Evolutionary conservation across 2,888 invertebrate genomes (phyloP), one percentile per base, ranked within the genome.

Genomic region (Cetonia aurata): DNA sequence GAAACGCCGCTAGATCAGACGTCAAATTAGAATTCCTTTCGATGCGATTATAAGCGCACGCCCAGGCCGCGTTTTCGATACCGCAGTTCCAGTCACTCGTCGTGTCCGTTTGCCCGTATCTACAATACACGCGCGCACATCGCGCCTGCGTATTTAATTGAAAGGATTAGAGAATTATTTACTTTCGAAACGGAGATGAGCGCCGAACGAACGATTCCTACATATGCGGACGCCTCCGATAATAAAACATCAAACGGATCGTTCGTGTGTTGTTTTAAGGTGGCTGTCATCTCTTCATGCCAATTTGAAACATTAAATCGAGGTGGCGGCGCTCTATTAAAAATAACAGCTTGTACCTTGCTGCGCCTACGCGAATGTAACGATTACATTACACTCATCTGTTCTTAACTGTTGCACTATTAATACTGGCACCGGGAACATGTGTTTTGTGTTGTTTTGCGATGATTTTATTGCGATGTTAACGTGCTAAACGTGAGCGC

Each of bases 241-340:
- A 50, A 65, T 65, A 56, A 41, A 57, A 67, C 67, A 67, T 67
- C 67, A 67, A 67, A 67, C 67, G 67, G 33, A n/a, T 56, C 46
- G 41, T 46, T 41, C 75, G 76, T 76, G 73, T 73, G 75, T 77
- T 75, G 73, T 77, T 76, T 76, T 77, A 77, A 77, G 72, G 72
- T 72, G 42, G 70, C 75, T 77, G 77, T 77, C 77, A 76, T 74
- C 74, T 72, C 72, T 74, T 76, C 77, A 73, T 73, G 76, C 77
- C 75, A 76, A 77, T 77, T 77, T 77, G 73, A 76, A 74, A 76
- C 74, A 74, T 76, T 77, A 77, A 77, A 76, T 77, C 74, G 73
- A 75, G 72, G 71, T 74, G 75, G 72, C 74, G 75, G 73, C 73
- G 71, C 75, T 70, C 71, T 74, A 74, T 71, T 73, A 75, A 77